Evolutionary conservation across 2,797 vertebrate genomes (phyloP).

Genomic region (Dromococcyx pavoninus): DNA sequence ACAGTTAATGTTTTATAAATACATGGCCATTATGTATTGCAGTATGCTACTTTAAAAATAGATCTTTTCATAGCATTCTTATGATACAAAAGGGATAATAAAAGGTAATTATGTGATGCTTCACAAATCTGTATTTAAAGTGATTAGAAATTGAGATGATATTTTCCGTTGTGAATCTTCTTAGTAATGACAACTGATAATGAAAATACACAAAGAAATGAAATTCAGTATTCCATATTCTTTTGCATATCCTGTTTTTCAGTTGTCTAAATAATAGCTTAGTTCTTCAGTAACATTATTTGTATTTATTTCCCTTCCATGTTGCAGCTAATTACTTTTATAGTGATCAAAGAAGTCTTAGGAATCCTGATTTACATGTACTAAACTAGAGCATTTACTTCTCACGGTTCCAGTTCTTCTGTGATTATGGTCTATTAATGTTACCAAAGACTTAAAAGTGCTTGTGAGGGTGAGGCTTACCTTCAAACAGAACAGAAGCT

Average conservation of each 20-base stretch:
- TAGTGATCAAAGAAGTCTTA: not conserved
- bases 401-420: not conserved
- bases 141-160: slow-evolving; percentile 26
- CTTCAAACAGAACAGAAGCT: not conserved
- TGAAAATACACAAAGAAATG: slow-evolving; percentile 6
- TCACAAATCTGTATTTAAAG: slow-evolving; percentile 28
- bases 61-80: not conserved
- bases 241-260: not conserved
- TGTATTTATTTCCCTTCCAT: not conserved
- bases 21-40: not conserved
- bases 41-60: slow-evolving; percentile 24
- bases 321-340: not conserved
- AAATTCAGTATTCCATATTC: not conserved
- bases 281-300: not conserved
- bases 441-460: not conserved
- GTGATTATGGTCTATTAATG: not conserved
- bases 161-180: not conserved
- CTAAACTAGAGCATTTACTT: not conserved
- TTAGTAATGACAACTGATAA: not conserved
- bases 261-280: not conserved
- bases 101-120: slow-evolving; percentile 14
- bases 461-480: not conserved
- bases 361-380: not conserved
- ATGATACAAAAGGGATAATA: not conserved
- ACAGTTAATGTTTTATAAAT: slow-evolving; percentile 40